These are phyloP conservation scores for Hyperopisus bebe DNA, from an alignment of 2,113 vertebrate genomes.

Conservation along the genomic window DNA sequence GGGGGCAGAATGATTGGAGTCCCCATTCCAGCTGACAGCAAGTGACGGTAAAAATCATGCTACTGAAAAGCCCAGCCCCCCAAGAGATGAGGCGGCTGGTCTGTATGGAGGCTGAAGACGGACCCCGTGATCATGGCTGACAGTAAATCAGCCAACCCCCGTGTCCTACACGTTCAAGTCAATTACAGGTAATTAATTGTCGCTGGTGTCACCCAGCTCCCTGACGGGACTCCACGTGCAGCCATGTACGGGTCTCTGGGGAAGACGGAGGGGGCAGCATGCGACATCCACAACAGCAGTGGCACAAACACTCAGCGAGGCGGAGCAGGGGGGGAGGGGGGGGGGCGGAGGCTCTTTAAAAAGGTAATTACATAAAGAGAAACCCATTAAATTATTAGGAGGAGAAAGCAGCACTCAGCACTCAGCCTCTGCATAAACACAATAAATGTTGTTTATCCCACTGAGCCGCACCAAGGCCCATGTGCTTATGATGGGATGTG, in stretches of 20 bases:
- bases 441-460: not conserved
- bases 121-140: conserved; percentile 61
- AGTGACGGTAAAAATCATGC: conserved; percentile 57
- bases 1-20: conserved; percentile 15
- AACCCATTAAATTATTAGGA: not conserved
- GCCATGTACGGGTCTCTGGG: not conserved
- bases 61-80: conserved; percentile 29
- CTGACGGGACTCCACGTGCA: not conserved
- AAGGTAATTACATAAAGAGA: not conserved
- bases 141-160: conserved; percentile 64
- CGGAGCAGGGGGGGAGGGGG: not conserved
- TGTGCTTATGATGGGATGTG: not conserved
- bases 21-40: conserved; percentile 61
- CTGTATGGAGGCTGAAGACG: conserved; percentile 52
- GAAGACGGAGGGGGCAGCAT: not conserved
- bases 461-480: not conserved
- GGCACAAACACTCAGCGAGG: not conserved
- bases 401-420: not conserved
- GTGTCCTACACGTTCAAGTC: conserved; percentile 60
- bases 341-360: not conserved
- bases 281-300: not conserved
- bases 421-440: not conserved
- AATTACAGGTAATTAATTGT: conserved; percentile 72
- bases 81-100: conserved; percentile 49
- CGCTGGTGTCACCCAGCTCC: conserved; percentile 35